These are phyloP conservation scores for Amia ocellicauda DNA, from an alignment of 2,113 vertebrate species.

Conservation along the genomic window DNA sequence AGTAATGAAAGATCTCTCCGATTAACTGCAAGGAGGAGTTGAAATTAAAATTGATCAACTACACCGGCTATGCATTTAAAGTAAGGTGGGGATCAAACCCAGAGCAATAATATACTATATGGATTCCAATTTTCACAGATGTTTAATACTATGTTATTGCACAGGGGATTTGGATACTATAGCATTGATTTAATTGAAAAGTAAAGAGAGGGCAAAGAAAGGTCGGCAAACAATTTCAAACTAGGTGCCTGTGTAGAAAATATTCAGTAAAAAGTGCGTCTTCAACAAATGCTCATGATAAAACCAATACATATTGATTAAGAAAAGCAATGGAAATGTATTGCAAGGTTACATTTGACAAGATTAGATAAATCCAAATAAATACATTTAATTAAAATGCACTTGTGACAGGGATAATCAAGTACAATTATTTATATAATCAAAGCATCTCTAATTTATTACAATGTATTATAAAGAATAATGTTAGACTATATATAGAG, in stretches of 20 bases:
- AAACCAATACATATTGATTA: no score
- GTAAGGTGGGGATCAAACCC: conserved; percentile 23
- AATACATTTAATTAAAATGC: no score
- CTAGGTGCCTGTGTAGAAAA: background rate
- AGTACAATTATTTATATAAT: no score
- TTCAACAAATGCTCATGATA: no score
- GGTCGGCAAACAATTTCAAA: conserved; percentile 8
- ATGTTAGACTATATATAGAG: no score
- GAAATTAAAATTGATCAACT: conserved; percentile 49
- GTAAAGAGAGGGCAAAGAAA: background rate
- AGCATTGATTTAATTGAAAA: conserved; percentile 21
- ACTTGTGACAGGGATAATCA: no score
- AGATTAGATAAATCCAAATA: no score
- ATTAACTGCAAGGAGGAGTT: conserved; percentile 37
- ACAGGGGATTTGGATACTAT: background rate
- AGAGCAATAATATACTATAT: conserved; percentile 14
- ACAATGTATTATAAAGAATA: no score
- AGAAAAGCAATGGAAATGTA: no score
- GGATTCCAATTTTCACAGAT: conserved; percentile 15
- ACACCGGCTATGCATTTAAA: conserved; percentile 39
- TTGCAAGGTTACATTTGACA: no score
- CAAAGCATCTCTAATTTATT: no score
- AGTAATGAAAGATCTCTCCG: conserved; percentile 39
- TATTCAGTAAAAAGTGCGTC: no score
- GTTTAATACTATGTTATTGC: conserved; percentile 20